Conservation (phyloP, 2,888 invertebrate genomes). For the Caenorhabditis sp. region DNA sequence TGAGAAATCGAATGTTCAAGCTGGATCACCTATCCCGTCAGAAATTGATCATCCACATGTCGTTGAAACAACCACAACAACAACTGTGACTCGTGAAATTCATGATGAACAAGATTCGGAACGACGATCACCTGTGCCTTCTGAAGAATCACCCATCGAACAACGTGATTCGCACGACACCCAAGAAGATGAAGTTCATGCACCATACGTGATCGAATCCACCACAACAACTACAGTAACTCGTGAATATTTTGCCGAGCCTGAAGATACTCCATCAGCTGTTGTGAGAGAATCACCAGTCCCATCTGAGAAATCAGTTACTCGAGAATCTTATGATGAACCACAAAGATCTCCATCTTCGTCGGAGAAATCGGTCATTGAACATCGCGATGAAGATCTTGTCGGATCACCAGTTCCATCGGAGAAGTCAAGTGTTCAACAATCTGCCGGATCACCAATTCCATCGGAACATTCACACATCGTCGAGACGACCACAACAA, state of each 20-base stretch:
- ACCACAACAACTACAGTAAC: slow-evolving; percentile 8
- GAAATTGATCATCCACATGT: no score
- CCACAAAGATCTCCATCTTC: background rate
- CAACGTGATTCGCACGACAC: background rate
- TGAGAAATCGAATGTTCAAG: slow-evolving; percentile 10
- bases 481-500: slow-evolving; percentile 3
- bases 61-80: slow-evolving; percentile 28
- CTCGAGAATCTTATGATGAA: slow-evolving; percentile 14
- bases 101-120: slow-evolving; percentile 7
- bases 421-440: slow-evolving; percentile 5
- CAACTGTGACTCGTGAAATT: slow-evolving; percentile 25
- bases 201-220: slow-evolving; percentile 5
- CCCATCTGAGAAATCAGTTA: slow-evolving; percentile 8
- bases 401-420: slow-evolving; percentile 11
- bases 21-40: slow-evolving; percentile 17
- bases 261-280: slow-evolving; percentile 6
- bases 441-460: slow-evolving; percentile 13
- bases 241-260: slow-evolving; percentile 10
- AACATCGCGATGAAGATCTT: no score
- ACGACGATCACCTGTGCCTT: background rate
- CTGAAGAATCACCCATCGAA: slow-evolving; percentile 3
- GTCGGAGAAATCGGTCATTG: slow-evolving; percentile 8
- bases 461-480: slow-evolving; percentile 7
- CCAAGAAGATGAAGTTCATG: slow-evolving; percentile 3
- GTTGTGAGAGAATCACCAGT: slow-evolving; percentile 9